Evolutionary conservation across 1,140 invertebrate genomes (phyloP).

Genomic region (Apis dorsata): DNA sequence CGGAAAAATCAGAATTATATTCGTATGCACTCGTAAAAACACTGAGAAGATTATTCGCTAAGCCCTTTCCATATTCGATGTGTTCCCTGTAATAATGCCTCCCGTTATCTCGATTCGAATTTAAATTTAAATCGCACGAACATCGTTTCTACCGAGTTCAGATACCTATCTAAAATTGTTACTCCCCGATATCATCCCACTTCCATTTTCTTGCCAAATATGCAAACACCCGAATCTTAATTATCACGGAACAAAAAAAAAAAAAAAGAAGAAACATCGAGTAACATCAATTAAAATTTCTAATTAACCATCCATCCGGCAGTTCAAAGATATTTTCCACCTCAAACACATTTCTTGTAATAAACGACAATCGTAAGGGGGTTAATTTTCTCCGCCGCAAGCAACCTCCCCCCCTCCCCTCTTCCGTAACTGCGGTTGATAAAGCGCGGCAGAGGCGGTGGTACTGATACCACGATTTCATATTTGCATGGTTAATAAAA

Average conservation of each 20-base stretch:
- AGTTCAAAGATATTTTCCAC: too few species aligned
- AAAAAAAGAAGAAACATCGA: background rate
- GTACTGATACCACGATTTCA: constrained; percentile 3
- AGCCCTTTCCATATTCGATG: background rate
- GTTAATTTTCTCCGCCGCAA: constrained; percentile 29
- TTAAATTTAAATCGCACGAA: constrained; percentile 30
- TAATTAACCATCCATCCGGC: background rate
- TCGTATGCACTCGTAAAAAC: too few species aligned
- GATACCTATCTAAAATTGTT: constrained; percentile 36
- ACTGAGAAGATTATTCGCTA: background rate
- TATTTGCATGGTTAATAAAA: constrained; percentile 61
- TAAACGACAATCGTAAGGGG: constrained; percentile 12
- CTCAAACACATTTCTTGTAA: background rate
- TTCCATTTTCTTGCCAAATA: background rate
- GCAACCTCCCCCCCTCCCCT: too few species aligned
- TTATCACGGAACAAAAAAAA: background rate
- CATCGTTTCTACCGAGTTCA: background rate
- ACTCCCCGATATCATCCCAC: constrained; percentile 1
- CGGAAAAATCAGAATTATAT: background rate
- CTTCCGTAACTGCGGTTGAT: background rate
- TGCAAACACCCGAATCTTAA: background rate
- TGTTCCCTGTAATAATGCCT: background rate
- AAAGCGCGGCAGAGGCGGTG: background rate
- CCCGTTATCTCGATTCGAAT: background rate
- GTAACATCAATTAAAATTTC: background rate